phyloP scores from a whole-genome alignment of 2,797 vertebrate genomes.

The Malurus splendens region DNA sequence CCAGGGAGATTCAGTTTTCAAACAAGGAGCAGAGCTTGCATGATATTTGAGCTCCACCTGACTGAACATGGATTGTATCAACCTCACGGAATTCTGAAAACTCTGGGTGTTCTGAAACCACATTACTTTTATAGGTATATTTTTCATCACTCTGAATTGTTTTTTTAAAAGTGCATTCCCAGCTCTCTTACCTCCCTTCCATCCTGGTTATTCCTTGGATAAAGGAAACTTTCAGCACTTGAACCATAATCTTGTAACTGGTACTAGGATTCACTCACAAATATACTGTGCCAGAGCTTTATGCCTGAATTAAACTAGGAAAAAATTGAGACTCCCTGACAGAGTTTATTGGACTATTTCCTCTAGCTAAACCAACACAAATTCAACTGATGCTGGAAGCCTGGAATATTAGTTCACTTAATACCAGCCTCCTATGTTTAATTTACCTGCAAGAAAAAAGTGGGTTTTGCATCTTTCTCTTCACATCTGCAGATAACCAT shows the following conservation, averaged over 20 bases:
- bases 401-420: neutral
- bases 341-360: neutral
- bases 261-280: neutral
- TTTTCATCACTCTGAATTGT: neutral
- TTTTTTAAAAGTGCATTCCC: neutral
- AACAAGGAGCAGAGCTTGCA: neutral
- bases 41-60: neutral
- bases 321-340: neutral
- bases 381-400: neutral
- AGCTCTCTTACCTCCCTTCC: neutral
- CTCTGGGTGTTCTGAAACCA: neutral
- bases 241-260: neutral
- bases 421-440: neutral
- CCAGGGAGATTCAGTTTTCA: neutral
- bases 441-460: neutral
- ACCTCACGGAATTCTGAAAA: neutral
- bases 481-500: fast-evolving
- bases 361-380: neutral
- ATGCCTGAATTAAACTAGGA: neutral
- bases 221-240: neutral
- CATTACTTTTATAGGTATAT: neutral
- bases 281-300: neutral
- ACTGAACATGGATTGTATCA: neutral
- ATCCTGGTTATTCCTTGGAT: neutral
- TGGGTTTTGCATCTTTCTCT: fast-evolving